Percentiles rank a stretch among this genome's conserved stretches.
These are phyloP conservation scores for Sarcoramphus papa DNA, from an alignment of 2,797 vertebrate genomes.

Conservation along the genomic window DNA sequence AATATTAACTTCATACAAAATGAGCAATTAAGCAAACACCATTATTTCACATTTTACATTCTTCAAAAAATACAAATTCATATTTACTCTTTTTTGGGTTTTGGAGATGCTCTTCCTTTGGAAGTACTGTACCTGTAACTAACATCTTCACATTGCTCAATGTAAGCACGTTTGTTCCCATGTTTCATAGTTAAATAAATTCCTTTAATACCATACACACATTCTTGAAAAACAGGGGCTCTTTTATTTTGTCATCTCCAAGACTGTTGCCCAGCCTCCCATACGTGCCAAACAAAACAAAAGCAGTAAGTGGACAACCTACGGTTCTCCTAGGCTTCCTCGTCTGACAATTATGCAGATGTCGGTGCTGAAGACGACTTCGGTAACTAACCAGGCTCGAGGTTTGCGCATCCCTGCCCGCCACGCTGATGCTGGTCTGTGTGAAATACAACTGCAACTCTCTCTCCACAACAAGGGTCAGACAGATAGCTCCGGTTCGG, in stretches of 20 bases:
- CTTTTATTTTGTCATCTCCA: slow-evolving; percentile 49
- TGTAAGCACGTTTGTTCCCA: slow-evolving; percentile 77
- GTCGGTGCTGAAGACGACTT: neutral
- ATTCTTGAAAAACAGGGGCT: slow-evolving; percentile 65
- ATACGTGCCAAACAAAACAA: neutral
- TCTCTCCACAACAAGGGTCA: slow-evolving; percentile 4
- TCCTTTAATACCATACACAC: slow-evolving; percentile 63
- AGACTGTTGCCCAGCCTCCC: slow-evolving; percentile 35
- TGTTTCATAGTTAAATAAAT: slow-evolving; percentile 75
- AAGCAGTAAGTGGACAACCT: neutral
- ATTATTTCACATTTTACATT: slow-evolving; percentile 96
- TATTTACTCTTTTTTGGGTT: slow-evolving; percentile 86
- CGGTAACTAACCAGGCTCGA: neutral
- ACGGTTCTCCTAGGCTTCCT: neutral
- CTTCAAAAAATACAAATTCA: slow-evolving; percentile 95
- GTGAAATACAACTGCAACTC: neutral
- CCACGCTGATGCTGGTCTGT: neutral
- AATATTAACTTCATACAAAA: slow-evolving; percentile 95
- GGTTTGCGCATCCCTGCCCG: neutral
- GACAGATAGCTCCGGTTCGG: neutral
- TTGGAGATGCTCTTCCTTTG: slow-evolving; percentile 87
- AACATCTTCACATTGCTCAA: slow-evolving; percentile 79
- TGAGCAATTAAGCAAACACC: slow-evolving; percentile 90
- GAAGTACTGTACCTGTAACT: slow-evolving; percentile 87
- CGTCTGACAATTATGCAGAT: neutral